Evolutionary conservation across 2,797 vertebrate species (phyloP).

Genomic region (Loris lydekkerianus): DNA sequence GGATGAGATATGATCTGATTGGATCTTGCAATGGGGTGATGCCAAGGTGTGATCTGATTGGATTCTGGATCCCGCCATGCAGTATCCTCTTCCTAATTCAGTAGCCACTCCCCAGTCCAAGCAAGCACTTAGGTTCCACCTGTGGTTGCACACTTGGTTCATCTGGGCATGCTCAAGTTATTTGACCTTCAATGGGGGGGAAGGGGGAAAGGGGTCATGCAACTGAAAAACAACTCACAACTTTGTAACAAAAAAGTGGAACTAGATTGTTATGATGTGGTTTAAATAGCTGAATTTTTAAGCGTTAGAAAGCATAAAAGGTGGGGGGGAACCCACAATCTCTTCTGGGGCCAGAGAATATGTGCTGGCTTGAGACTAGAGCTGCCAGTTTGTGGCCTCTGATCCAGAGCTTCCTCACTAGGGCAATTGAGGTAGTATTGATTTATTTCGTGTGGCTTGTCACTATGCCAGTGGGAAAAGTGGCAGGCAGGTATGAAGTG

Average conservation of each 20-base stretch:
- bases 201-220: too few species aligned
- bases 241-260: background rate
- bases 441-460: background rate
- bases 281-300: background rate
- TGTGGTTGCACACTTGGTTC: background rate
- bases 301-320: background rate
- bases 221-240: background rate
- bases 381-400: background rate
- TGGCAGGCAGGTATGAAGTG: background rate
- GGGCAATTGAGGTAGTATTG: background rate
- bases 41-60: too few species aligned
- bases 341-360: background rate
- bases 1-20: background rate
- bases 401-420: background rate
- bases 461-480: background rate
- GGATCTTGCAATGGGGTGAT: too few species aligned
- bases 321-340: background rate
- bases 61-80: background rate
- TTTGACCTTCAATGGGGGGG: background rate
- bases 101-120: background rate
- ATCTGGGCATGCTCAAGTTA: background rate
- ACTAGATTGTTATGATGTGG: background rate
- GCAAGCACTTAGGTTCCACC: background rate
- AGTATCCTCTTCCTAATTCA: background rate
- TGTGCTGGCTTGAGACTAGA: background rate